Conservation (phyloP, 1,140 invertebrate species). For the Diachasma alloeum region DNA sequence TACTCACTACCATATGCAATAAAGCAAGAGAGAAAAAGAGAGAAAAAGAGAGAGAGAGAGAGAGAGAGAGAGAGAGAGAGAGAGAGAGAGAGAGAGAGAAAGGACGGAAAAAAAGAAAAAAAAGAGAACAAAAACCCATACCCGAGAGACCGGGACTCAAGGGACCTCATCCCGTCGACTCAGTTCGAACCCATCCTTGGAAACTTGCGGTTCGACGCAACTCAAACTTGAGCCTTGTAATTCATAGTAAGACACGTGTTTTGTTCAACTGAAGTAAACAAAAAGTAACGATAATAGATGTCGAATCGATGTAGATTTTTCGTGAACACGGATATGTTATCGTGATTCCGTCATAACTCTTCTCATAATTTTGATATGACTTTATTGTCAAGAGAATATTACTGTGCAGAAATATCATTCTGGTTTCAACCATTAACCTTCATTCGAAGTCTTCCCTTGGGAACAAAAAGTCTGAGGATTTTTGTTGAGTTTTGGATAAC, state of each 20-base stretch:
- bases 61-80: slow-evolving; percentile 32
- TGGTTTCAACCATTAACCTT: too few relatives aligned
- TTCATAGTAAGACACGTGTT: slow-evolving; percentile 13
- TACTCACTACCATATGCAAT: slow-evolving; percentile 41
- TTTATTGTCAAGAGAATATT: too few relatives aligned
- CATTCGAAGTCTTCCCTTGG: background rate
- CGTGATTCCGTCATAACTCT: too few relatives aligned
- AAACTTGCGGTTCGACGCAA: slow-evolving; percentile 53
- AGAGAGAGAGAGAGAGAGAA: slow-evolving; percentile 32
- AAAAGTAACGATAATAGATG: background rate
- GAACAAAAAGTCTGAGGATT: background rate
- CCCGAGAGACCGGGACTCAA: slow-evolving; percentile 45
- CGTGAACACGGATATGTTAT: background rate
- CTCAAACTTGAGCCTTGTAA: background rate
- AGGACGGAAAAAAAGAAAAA: slow-evolving; percentile 48
- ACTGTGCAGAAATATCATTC: too few relatives aligned
- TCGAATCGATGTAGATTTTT: background rate
- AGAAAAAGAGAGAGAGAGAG: slow-evolving; percentile 21
- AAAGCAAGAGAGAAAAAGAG: too few relatives aligned
- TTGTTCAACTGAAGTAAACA: background rate
- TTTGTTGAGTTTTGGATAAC: background rate
- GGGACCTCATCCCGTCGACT: slow-evolving; percentile 52
- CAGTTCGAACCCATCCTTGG: slow-evolving; percentile 64
- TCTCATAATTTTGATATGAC: too few relatives aligned
- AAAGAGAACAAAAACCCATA: slow-evolving; percentile 60